Evolutionary conservation across 1,140 invertebrate species (phyloP).

Genomic region (Drosophila orosa): DNA sequence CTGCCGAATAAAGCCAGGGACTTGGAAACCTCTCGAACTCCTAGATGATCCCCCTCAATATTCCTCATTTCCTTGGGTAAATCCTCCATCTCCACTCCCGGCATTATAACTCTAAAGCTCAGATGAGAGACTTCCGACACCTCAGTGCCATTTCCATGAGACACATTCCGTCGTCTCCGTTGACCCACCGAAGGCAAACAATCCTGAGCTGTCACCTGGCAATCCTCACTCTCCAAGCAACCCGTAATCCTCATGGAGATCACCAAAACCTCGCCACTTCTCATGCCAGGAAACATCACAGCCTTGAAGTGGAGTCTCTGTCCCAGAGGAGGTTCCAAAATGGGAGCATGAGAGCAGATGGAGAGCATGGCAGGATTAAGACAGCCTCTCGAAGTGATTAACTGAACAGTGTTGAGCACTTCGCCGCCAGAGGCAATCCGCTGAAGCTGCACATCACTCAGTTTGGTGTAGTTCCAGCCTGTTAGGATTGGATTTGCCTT

Average conservation of each 20-base stretch:
- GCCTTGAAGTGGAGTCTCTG: slow-evolving; percentile 85
- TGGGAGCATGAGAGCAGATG: slow-evolving; percentile 86
- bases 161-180: slow-evolving; percentile 58
- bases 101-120: slow-evolving; percentile 71
- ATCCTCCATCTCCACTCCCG: background rate
- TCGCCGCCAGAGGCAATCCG: slow-evolving; percentile 75
- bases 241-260: slow-evolving; percentile 87
- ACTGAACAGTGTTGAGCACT: slow-evolving; percentile 84
- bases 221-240: slow-evolving; percentile 87
- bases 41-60: background rate
- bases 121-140: slow-evolving; percentile 67
- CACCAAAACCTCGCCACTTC: slow-evolving; percentile 87
- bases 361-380: slow-evolving; percentile 86
- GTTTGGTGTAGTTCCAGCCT: slow-evolving; percentile 88
- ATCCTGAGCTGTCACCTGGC: slow-evolving; percentile 74
- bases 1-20: slow-evolving; percentile 57
- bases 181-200: slow-evolving; percentile 47
- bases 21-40: slow-evolving; percentile 19
- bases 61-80: background rate
- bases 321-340: slow-evolving; percentile 79
- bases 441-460: slow-evolving; percentile 86
- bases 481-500: background rate
- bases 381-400: slow-evolving; percentile 87
- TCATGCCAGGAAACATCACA: slow-evolving; percentile 89
- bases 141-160: slow-evolving; percentile 36